Percentiles rank a stretch among this genome's conserved stretches.
phyloP scores from a whole-genome alignment of 2,888 invertebrate species.

The Cancer borealis region DNA sequence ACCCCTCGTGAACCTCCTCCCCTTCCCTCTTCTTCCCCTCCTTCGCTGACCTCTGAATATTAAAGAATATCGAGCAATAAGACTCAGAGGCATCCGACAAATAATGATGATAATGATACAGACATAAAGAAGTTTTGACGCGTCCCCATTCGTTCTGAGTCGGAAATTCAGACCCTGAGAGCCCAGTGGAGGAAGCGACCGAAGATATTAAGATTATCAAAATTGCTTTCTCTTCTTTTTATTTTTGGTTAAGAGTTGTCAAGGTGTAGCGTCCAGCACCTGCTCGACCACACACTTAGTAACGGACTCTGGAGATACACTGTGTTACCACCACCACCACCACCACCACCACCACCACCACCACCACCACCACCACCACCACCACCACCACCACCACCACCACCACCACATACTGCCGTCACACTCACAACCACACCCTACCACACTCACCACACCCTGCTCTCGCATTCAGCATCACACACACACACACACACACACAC shows the following conservation, averaged over 20 bases:
- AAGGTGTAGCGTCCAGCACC: background rate
- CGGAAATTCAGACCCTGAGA: slow-evolving; percentile 30
- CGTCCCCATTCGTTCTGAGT: slow-evolving; percentile 41
- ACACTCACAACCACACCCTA: background rate
- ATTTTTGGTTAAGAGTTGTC: background rate
- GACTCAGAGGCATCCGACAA: slow-evolving; percentile 29
- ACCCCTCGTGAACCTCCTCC: background rate
- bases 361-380: background rate
- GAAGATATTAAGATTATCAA: slow-evolving; percentile 31
- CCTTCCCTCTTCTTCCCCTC: background rate
- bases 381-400: slow-evolving; percentile 12
- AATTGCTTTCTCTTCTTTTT: slow-evolving; percentile 21
- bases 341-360: background rate
- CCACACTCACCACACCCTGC: background rate
- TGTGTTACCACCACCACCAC: background rate
- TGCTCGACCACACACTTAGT: slow-evolving; percentile 23
- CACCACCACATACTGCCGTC: background rate
- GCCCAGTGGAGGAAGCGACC: slow-evolving; percentile 33
- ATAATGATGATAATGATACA: slow-evolving; percentile 41
- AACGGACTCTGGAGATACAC: background rate
- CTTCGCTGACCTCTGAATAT: slow-evolving; percentile 31
- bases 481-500: background rate
- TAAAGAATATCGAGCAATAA: slow-evolving; percentile 45
- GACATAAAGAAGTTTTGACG: slow-evolving; percentile 43
- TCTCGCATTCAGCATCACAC: background rate